Evolutionary conservation across 2,888 invertebrate genomes (phyloP).

Genomic region (Macaria liturata): DNA sequence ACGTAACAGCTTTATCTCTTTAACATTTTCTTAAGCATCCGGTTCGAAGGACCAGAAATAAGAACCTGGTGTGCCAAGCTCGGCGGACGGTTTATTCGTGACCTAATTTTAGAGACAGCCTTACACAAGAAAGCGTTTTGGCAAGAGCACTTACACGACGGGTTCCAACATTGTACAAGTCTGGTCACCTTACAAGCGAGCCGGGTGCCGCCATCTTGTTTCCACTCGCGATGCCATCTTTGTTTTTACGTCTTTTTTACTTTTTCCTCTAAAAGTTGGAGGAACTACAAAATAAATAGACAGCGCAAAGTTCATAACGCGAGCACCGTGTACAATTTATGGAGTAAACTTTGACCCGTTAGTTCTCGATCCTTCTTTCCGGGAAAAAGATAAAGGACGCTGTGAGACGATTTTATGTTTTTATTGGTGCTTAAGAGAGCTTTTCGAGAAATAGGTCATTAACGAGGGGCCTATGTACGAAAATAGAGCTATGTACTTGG

Average conservation of each 20-base stretch:
- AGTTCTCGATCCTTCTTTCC: slow-evolving; percentile 6
- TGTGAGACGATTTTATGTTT: slow-evolving; percentile 12
- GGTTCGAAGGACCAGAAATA: slow-evolving; percentile 1
- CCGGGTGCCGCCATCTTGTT: slow-evolving; percentile 8
- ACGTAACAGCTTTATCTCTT: no score
- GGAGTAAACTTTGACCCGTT: slow-evolving; percentile 16
- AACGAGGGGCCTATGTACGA: no score
- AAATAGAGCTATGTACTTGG: no score
- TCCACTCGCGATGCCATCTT: slow-evolving; percentile 5
- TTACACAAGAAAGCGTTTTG: slow-evolving; percentile 16
- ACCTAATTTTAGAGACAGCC: slow-evolving; percentile 13
- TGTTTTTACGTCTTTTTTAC: slow-evolving; percentile 10
- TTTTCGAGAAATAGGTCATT: neutral
- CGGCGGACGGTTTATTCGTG: neutral
- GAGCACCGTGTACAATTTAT: slow-evolving; percentile 20
- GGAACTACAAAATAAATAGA: slow-evolving; percentile 19
- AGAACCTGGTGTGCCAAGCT: neutral
- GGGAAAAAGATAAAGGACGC: slow-evolving; percentile 10
- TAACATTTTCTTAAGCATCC: neutral
- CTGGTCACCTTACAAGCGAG: slow-evolving; percentile 2
- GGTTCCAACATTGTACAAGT: neutral
- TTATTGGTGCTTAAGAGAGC: slow-evolving; percentile 7
- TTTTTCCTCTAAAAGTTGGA: slow-evolving; percentile 10
- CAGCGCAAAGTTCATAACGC: slow-evolving; percentile 22
- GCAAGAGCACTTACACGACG: slow-evolving; percentile 3